Percentiles rank a stretch among this genome's conserved stretches.
Conservation (phyloP, 2,888 invertebrate genomes). For the Minunthozetes semirufus region DNA sequence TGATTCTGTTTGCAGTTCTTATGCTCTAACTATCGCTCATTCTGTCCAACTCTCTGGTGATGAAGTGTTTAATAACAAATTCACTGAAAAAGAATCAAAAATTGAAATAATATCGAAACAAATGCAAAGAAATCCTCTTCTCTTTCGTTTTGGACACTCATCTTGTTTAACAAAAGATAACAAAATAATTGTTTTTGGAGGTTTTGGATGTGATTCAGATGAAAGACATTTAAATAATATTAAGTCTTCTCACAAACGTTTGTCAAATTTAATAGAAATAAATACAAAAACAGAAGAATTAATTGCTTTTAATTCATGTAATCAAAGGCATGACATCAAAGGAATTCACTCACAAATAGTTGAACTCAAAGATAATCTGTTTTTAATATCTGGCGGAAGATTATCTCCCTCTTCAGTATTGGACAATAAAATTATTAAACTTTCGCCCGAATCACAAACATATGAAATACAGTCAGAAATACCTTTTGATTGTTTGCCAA, state of each 20-base stretch:
- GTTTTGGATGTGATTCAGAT: slow-evolving; percentile 28
- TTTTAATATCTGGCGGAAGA: slow-evolving; percentile 30
- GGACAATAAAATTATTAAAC: slow-evolving; percentile 1
- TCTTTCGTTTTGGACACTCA: slow-evolving; percentile 8
- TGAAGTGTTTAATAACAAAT: background rate
- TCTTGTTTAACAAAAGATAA: slow-evolving; percentile 25
- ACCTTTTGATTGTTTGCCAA: background rate
- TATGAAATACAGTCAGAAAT: background rate
- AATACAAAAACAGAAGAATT: background rate
- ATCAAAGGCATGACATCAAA: background rate
- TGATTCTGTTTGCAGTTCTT: slow-evolving; percentile 31
- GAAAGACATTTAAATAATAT: too few relatives aligned
- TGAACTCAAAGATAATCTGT: background rate
- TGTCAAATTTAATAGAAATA: slow-evolving; percentile 8
- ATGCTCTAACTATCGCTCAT: slow-evolving; percentile 33
- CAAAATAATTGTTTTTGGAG: slow-evolving; percentile 30
- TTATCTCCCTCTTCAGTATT: slow-evolving; percentile 15
- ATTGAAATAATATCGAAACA: background rate
- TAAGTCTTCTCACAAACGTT: slow-evolving; percentile 14
- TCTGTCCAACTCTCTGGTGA: background rate
- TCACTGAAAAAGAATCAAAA: background rate
- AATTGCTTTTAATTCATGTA: background rate
- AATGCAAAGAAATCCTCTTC: slow-evolving; percentile 6
- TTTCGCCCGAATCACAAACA: background rate
- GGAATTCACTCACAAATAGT: slow-evolving; percentile 29